A percentile compares a stretch with the other conserved stretches of the same genome.
These are phyloP conservation scores for Plebejus melissa DNA, from an alignment of 2,888 invertebrate genomes.

Conservation along the genomic window DNA sequence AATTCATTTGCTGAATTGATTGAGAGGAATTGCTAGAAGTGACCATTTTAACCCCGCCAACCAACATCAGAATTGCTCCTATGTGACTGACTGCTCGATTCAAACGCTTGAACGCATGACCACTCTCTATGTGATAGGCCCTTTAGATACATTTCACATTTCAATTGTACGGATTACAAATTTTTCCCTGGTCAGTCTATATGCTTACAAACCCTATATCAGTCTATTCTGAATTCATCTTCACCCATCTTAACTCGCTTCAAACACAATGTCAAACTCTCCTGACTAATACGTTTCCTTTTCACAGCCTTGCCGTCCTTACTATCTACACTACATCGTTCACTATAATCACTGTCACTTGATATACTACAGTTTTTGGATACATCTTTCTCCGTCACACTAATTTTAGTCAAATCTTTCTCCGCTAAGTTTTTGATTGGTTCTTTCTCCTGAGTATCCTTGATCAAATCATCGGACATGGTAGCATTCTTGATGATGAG, in stretches of 20 bases:
- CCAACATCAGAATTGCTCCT: too few species aligned
- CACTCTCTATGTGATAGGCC: too few species aligned
- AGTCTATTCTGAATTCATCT: conserved; percentile 24
- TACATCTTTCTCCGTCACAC: conserved; percentile 31
- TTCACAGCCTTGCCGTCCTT: conserved; percentile 47
- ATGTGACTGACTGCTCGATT: too few species aligned
- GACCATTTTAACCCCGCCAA: too few species aligned
- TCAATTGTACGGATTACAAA: too few species aligned
- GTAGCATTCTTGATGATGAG: conserved; percentile 66
- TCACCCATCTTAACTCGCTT: not conserved
- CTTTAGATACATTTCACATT: too few species aligned
- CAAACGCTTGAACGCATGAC: too few species aligned
- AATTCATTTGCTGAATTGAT: too few species aligned
- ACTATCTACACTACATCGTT: conserved; percentile 46
- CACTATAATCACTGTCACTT: conserved; percentile 54
- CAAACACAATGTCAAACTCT: conserved; percentile 1
- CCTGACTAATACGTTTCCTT: conserved; percentile 43
- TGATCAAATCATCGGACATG: not conserved
- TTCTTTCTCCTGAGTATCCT: not conserved
- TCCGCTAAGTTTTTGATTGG: not conserved
- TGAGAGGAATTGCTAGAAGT: too few species aligned
- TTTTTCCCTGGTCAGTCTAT: not conserved
- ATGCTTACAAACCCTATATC: conserved; percentile 3
- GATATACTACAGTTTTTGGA: conserved; percentile 41
- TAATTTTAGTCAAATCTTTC: conserved; percentile 29